These are phyloP conservation scores for Tadarida brasiliensis DNA, from an alignment of 2,797 vertebrate genomes.

Conservation along the genomic window DNA sequence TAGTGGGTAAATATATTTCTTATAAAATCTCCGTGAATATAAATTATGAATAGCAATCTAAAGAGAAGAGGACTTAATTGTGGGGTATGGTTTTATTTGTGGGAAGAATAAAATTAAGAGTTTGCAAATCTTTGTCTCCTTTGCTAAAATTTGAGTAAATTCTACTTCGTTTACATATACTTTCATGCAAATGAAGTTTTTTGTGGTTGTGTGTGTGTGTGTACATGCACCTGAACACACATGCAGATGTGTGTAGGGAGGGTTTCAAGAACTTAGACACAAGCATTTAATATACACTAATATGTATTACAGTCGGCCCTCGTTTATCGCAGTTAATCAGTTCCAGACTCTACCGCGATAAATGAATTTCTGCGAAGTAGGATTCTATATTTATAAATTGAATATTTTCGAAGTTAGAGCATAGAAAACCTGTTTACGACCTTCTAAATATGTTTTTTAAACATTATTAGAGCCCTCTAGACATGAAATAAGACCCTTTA, in stretches of 20 bases:
- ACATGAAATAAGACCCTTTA: too few species aligned
- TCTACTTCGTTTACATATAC: slow-evolving; percentile 23
- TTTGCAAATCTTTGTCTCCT: neutral
- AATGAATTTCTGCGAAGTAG: too few species aligned
- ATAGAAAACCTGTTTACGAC: too few species aligned
- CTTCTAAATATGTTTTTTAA: too few species aligned
- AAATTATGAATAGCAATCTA: neutral
- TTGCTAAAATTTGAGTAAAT: neutral
- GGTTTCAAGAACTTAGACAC: neutral
- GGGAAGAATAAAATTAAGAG: neutral
- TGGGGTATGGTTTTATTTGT: neutral
- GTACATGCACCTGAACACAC: neutral
- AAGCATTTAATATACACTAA: neutral
- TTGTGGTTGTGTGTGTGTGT: neutral
- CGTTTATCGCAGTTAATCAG: too few species aligned
- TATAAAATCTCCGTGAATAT: slow-evolving; percentile 12
- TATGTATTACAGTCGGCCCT: neutral
- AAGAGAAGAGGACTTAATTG: slow-evolving; percentile 3
- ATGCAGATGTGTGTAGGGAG: neutral
- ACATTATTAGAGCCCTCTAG: too few species aligned
- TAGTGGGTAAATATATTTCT: slow-evolving; percentile 10
- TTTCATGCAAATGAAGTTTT: slow-evolving; percentile 8
- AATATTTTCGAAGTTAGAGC: too few species aligned
- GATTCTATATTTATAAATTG: too few species aligned
- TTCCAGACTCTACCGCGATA: too few species aligned